These are phyloP conservation scores for Ectemnius continuus DNA, from an alignment of 2,888 invertebrate genomes.

Conservation along the genomic window DNA sequence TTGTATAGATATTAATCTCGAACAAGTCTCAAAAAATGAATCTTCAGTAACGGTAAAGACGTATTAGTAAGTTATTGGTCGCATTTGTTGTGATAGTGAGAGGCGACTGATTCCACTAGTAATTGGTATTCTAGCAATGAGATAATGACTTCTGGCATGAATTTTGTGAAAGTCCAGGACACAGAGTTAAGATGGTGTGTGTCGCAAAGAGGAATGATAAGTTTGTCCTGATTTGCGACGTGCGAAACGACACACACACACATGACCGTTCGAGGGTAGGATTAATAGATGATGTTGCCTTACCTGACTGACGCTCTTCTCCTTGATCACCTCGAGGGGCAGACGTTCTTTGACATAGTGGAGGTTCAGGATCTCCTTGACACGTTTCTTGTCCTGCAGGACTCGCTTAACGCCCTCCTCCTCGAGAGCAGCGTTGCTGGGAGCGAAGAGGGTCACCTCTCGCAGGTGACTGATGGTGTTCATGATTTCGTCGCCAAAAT, in stretches of 20 bases:
- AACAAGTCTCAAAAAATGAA: not conserved
- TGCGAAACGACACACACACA: too few relatives aligned
- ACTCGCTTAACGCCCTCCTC: conserved; percentile 86
- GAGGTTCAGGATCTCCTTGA: conserved; percentile 88
- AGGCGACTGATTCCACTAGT: not conserved
- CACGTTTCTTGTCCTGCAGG: conserved; percentile 82
- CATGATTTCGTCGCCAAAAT: conserved; percentile 87
- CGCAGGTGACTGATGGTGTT: conserved; percentile 84
- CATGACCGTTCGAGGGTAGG: too few relatives aligned
- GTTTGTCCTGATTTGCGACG: too few relatives aligned
- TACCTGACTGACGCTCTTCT: conserved; percentile 86
- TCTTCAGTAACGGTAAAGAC: not conserved
- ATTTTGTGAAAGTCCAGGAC: not conserved
- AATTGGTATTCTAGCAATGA: not conserved
- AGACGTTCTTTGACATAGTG: conserved; percentile 89
- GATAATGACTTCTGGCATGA: not conserved
- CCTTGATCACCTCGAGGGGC: conserved; percentile 86
- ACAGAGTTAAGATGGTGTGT: too few relatives aligned
- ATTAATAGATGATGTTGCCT: conserved; percentile 48
- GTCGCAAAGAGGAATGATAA: too few relatives aligned
- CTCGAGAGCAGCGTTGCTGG: conserved; percentile 92
- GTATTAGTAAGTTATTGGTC: not conserved
- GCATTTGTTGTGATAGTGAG: not conserved
- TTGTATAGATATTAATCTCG: not conserved
- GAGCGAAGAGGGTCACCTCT: conserved; percentile 92